phyloP scores from a whole-genome alignment of 2,797 vertebrate genomes.

The Hoplostethus mediterraneus region DNA sequence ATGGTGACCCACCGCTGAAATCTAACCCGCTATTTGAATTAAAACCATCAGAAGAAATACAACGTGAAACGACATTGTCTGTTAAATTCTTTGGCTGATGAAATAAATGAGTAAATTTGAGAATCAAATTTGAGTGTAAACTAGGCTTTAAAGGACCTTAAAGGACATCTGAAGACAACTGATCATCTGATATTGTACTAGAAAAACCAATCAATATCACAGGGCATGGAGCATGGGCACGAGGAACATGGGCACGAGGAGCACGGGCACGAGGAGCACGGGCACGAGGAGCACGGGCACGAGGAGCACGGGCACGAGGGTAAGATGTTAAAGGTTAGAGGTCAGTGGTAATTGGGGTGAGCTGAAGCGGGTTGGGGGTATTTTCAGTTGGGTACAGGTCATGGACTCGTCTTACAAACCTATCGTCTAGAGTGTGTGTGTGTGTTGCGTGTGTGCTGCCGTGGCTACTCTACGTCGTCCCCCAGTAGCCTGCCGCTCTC shows the following conservation, averaged over 20 bases:
- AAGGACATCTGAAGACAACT: not conserved
- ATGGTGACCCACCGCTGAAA: not conserved
- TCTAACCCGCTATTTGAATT: not conserved
- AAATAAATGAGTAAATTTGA: not conserved
- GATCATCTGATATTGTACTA: not conserved
- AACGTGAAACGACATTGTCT: not conserved
- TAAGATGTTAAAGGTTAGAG: not conserved
- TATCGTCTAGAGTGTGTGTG: slow-evolving; percentile 81
- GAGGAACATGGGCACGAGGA: no score
- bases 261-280: not conserved
- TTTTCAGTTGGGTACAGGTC: slow-evolving; percentile 29
- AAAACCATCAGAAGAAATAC: not conserved
- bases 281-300: no score
- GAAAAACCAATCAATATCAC: not conserved
- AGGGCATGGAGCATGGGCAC: not conserved
- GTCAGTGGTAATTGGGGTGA: slow-evolving; percentile 11
- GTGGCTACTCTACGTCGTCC: slow-evolving; percentile 89
- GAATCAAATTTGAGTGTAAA: no score
- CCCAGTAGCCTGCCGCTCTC: slow-evolving; percentile 94
- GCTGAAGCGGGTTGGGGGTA: slow-evolving; percentile 17
- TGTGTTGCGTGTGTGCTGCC: slow-evolving; percentile 83
- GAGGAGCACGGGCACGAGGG: slow-evolving; percentile 2
- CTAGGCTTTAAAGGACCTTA: no score
- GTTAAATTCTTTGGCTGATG: not conserved
- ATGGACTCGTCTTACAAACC: slow-evolving; percentile 81